These are phyloP conservation scores for Synanceia verrucosa DNA, from an alignment of 2,797 vertebrate genomes.

Conservation along the genomic window DNA sequence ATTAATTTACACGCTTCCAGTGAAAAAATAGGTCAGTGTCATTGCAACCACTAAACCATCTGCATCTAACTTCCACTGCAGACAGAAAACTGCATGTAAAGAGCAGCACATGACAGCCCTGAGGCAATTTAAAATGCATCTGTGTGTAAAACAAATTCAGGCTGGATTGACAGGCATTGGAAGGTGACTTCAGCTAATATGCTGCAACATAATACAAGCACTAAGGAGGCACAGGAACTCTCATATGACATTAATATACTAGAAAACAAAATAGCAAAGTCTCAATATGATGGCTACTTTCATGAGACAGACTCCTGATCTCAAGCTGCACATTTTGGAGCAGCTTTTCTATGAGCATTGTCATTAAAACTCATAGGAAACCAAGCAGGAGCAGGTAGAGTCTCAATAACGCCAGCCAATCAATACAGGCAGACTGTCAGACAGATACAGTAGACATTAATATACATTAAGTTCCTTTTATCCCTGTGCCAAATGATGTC, in stretches of 20 bases:
- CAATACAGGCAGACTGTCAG: not conserved
- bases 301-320: not conserved
- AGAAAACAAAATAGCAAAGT: not conserved
- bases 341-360: not conserved
- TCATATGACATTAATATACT: not conserved
- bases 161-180: not conserved
- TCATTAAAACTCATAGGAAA: not conserved
- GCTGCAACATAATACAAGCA: not conserved
- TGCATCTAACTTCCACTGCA: slow-evolving; percentile 27
- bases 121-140: slow-evolving; percentile 12
- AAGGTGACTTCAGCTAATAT: not conserved
- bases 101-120: slow-evolving; percentile 15
- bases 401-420: not conserved
- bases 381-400: not conserved
- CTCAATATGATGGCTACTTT: not conserved
- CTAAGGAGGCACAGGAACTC: not conserved
- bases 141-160: slow-evolving; percentile 10
- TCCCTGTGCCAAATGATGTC: slow-evolving; percentile 1
- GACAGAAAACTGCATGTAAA: slow-evolving; percentile 19
- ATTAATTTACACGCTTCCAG: slow-evolving; percentile 31
- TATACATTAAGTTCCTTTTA: not conserved
- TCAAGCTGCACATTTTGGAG: not conserved
- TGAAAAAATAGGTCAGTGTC: slow-evolving; percentile 50
- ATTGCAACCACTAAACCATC: slow-evolving; percentile 24
- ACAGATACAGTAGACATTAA: not conserved